A percentile compares a stretch with the other conserved stretches of the same genome.
phyloP scores from a whole-genome alignment of 2,797 vertebrate species.

The Phrynocephalus guinanensis region DNA sequence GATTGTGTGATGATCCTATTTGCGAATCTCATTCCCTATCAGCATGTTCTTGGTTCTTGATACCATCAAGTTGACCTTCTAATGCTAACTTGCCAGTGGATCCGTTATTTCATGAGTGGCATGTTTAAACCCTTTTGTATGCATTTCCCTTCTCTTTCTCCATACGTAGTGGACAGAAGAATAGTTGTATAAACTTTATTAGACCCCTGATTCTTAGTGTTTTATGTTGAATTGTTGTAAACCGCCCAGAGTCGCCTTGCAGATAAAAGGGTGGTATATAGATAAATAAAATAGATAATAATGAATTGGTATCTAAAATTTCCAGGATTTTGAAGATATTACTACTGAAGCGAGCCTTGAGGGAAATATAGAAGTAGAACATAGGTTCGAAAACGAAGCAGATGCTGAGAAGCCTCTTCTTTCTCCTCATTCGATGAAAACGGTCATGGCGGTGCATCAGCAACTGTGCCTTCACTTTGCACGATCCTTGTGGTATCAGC shows the following conservation, averaged over 20 bases:
- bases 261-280: too few relatives aligned
- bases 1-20: background rate
- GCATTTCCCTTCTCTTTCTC: too few relatives aligned
- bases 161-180: too few relatives aligned
- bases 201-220: too few relatives aligned
- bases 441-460: constrained; percentile 86
- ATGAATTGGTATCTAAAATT: background rate
- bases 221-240: too few relatives aligned
- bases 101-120: too few relatives aligned
- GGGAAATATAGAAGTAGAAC: constrained; percentile 77
- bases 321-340: constrained; percentile 94
- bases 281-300: too few relatives aligned
- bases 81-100: background rate
- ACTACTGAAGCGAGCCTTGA: constrained; percentile 84
- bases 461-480: constrained; percentile 86
- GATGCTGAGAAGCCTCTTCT: constrained; percentile 71
- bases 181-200: too few relatives aligned
- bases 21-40: background rate
- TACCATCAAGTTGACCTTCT: background rate
- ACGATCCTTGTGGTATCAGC: constrained; percentile 89
- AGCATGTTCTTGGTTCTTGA: background rate
- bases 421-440: constrained; percentile 83
- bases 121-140: too few relatives aligned
- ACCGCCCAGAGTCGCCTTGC: too few relatives aligned
- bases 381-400: constrained; percentile 63